phyloP scores from a whole-genome alignment of 2,888 invertebrate species.

The Acronicta psi region DNA sequence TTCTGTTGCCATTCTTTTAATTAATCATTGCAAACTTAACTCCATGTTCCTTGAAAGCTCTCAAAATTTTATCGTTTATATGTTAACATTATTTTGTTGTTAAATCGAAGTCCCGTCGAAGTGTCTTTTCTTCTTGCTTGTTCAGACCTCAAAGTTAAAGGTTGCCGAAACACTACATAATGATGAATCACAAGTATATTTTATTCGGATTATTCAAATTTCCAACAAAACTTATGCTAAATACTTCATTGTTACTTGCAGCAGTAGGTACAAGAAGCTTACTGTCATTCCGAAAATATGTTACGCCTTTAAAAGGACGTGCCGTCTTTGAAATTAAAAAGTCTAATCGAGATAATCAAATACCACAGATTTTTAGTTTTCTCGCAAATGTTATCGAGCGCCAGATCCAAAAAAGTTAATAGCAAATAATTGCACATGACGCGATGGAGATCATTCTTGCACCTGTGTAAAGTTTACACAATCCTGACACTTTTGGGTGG shows the following conservation, averaged over 20 bases:
- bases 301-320: constrained; percentile 19
- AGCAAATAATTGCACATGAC: constrained; percentile 77
- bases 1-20: constrained; percentile 32
- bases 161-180: constrained; percentile 22
- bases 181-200: constrained; percentile 49
- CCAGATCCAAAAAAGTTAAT: constrained; percentile 56
- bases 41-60: constrained; percentile 15
- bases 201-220: constrained; percentile 53
- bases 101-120: constrained; percentile 31
- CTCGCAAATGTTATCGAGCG: constrained; percentile 46
- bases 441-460: constrained; percentile 66
- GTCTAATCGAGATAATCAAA: constrained; percentile 46
- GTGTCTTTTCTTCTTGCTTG: constrained; percentile 4
- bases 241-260: constrained; percentile 46
- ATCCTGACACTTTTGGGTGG: constrained; percentile 70
- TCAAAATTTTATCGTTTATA: neutral
- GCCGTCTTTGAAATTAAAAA: constrained; percentile 25
- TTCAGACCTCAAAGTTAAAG: constrained; percentile 17
- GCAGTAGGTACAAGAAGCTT: constrained; percentile 37
- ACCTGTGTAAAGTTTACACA: constrained; percentile 77
- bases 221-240: constrained; percentile 46
- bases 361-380: constrained; percentile 26
- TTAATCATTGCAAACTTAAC: constrained; percentile 36
- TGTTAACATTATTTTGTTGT: constrained; percentile 9
- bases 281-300: constrained; percentile 50